Conservation (phyloP, 2,888 invertebrate species). For the Dendrolimus houi region DNA sequence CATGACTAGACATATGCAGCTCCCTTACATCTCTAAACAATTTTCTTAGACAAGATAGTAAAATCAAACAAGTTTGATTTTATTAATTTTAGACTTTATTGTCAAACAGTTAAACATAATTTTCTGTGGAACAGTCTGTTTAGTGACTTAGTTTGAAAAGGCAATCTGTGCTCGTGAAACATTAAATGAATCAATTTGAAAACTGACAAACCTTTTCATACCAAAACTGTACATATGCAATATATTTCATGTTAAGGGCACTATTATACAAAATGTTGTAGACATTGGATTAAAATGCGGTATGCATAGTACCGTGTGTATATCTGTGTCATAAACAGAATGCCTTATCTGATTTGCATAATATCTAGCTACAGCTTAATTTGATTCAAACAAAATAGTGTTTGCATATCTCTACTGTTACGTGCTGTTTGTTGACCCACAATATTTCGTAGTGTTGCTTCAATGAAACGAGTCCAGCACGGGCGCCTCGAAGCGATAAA, state of each 20-base stretch:
- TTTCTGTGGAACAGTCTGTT: no score
- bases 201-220: no score
- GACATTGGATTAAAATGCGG: background rate
- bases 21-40: no score
- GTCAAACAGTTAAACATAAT: no score
- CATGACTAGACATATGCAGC: no score
- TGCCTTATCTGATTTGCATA: background rate
- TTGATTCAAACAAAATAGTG: background rate
- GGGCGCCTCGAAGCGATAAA: constrained; percentile 40
- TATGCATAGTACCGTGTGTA: background rate
- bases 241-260: background rate
- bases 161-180: no score
- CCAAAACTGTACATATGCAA: no score
- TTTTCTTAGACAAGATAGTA: no score
- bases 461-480: constrained; percentile 18
- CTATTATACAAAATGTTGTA: background rate
- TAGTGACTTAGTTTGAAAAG: no score
- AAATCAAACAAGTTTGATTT: no score
- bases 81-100: no score
- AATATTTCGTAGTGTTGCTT: constrained; percentile 17
- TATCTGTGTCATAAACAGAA: background rate
- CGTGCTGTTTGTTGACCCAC: constrained; percentile 28
- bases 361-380: background rate
- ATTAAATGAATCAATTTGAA: no score
- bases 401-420: background rate